Evolutionary conservation across 2,888 invertebrate genomes (phyloP).

Genomic region (Napeogenes inachia): DNA sequence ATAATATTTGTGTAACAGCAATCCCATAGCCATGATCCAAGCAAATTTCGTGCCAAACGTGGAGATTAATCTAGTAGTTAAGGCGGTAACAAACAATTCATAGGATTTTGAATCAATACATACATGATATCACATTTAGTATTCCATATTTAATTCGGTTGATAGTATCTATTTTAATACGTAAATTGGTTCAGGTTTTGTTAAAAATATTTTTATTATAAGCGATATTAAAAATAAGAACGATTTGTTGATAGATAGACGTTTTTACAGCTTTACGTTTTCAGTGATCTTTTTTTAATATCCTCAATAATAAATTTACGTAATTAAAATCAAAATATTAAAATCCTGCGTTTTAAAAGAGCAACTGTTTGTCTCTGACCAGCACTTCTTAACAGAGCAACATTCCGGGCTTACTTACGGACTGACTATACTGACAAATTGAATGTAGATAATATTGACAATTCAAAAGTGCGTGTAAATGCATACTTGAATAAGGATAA

Average conservation of each 20-base stretch:
- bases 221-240: neutral
- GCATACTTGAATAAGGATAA: too few species aligned
- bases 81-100: slow-evolving; percentile 3
- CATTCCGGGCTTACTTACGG: too few species aligned
- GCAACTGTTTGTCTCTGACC: too few species aligned
- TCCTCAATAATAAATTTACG: neutral
- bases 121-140: neutral
- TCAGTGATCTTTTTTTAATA: slow-evolving; percentile 24
- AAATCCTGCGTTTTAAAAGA: too few species aligned
- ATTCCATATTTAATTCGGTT: neutral
- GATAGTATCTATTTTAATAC: neutral
- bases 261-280: slow-evolving; percentile 29
- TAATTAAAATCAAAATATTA: too few species aligned
- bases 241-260: slow-evolving; percentile 20
- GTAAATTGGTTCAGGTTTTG: too few species aligned
- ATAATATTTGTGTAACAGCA: slow-evolving; percentile 2
- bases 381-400: too few species aligned
- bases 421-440: too few species aligned
- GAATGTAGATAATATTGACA: too few species aligned
- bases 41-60: slow-evolving; percentile 7
- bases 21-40: slow-evolving; percentile 6
- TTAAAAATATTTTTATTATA: neutral
- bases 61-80: slow-evolving; percentile 1
- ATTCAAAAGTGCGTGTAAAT: too few species aligned
- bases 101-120: slow-evolving; percentile 1